Evolutionary conservation across 2,888 invertebrate genomes (phyloP).

Genomic region (Muscina levida): DNA sequence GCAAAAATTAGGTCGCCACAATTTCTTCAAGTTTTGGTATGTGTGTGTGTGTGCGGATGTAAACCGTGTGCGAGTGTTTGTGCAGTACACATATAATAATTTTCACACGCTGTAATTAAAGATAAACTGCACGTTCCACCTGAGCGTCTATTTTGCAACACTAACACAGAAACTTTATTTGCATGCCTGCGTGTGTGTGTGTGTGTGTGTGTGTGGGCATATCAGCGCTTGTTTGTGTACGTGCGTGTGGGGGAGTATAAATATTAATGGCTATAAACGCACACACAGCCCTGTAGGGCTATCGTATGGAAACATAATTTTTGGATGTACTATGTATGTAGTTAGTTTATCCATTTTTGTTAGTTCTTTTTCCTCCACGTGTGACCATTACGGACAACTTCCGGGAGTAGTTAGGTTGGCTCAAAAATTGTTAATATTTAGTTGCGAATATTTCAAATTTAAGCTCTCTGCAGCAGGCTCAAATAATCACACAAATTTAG

Average conservation of each 20-base stretch:
- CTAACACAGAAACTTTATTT: conserved; percentile 31
- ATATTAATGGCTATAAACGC: conserved; percentile 31
- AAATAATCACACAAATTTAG: too few relatives aligned
- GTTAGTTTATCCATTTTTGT: conserved; percentile 20
- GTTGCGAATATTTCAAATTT: conserved; percentile 13
- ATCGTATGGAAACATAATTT: conserved; percentile 47
- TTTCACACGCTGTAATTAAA: conserved; percentile 65
- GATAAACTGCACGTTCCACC: conserved; percentile 59
- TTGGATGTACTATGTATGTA: conserved; percentile 3
- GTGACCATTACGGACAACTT: conserved; percentile 35
- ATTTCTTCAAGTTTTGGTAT: conserved; percentile 51
- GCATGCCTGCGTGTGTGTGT: conserved; percentile 2
- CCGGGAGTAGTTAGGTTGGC: conserved; percentile 52
- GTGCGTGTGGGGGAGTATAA: neutral
- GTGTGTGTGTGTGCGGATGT: conserved; percentile 2
- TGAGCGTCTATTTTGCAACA: conserved; percentile 22
- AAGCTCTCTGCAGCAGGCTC: too few relatives aligned
- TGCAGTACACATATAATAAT: conserved; percentile 45
- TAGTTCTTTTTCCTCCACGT: neutral
- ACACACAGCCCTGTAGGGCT: conserved; percentile 44
- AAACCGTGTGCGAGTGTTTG: neutral
- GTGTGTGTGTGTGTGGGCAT: too few relatives aligned
- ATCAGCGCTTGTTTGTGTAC: too few relatives aligned
- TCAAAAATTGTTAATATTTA: conserved; percentile 21
- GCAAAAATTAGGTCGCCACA: conserved; percentile 58